phyloP scores from a whole-genome alignment of 2,113 vertebrate genomes.

The Chaenogobius annularis region DNA sequence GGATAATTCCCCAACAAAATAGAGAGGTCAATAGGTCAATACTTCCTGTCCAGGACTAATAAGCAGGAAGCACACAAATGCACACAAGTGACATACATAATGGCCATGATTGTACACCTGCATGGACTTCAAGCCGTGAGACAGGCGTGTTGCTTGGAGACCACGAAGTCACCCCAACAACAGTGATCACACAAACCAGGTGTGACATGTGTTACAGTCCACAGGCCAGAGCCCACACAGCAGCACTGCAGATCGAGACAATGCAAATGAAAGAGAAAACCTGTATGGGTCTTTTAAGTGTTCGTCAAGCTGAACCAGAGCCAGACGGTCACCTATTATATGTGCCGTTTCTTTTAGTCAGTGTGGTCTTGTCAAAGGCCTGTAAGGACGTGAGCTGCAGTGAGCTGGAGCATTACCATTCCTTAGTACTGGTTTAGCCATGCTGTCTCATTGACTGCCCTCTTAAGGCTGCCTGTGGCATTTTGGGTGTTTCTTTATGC shows the following conservation, averaged over 20 bases:
- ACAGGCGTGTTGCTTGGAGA: constrained; percentile 62
- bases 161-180: constrained; percentile 62
- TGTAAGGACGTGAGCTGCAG: neutral
- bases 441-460: neutral
- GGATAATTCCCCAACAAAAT: neutral
- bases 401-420: neutral
- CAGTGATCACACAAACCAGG: constrained; percentile 70
- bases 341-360: neutral
- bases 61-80: neutral
- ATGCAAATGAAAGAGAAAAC: constrained; percentile 40
- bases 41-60: neutral
- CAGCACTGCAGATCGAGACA: constrained; percentile 39
- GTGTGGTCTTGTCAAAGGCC: neutral
- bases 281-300: neutral
- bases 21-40: neutral
- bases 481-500: neutral
- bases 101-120: constrained; percentile 17
- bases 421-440: neutral
- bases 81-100: neutral
- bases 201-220: constrained; percentile 70
- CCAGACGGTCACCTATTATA: neutral
- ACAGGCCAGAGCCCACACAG: constrained; percentile 45
- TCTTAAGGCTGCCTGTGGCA: neutral
- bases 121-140: constrained; percentile 45
- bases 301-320: too few species aligned